Base-by-base conservation (phyloP, 2,113 vertebrate genomes). In the Kryptolebias marmoratus region DNA sequence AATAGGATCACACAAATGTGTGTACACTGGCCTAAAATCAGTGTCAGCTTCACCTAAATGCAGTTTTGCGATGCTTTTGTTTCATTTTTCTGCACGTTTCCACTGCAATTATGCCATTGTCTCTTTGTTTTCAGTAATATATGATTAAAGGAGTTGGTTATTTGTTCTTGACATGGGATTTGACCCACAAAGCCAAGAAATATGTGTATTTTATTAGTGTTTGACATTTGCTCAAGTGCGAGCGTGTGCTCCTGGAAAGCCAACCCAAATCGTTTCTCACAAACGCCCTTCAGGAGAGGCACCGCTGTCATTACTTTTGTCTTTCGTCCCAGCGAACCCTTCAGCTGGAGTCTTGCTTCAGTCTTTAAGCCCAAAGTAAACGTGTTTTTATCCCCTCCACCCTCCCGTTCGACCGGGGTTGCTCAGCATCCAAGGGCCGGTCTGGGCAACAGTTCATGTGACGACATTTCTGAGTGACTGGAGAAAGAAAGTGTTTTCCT, bases 381-480 rank as follows among this genome's bases (percentile, higher is more conserved):
- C 64, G 52, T 83, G 73, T 85, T 77, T 85, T 77, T 79, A 53
- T 77, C 53, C 15, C 52, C 50, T 69, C 42, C 30, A 22, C 57
- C 50, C 67, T 83, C 75, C 64, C 78, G 77, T 86, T 71, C 14
- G 68, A 76, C 79, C 12, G 52, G 81, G 22, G 83, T 83, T 74
- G 58, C 69, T 57, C 48, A 63, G 72, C 48, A 16, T 78, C 59
- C 7, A 2, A 22, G 53, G 50, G 48, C 13, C 18, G 6, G 69
- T 79, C 55, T 65, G 53, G 22, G 18, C 32, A 69, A 77, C 75
- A 42, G 79, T 60, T 59, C 75, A 54, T 59, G 31, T 63, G 30
- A 66, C 59, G 31, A 55, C 72, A 79, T 84, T 49, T 77, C 77
- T 87, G 47, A 85, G 68, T 80, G 80, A 75, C 82, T 81, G 58